Evolutionary conservation across 2,888 invertebrate species (phyloP), one percentile per base, ranked within the genome.

Genomic region (Eurytoma adleriae): DNA sequence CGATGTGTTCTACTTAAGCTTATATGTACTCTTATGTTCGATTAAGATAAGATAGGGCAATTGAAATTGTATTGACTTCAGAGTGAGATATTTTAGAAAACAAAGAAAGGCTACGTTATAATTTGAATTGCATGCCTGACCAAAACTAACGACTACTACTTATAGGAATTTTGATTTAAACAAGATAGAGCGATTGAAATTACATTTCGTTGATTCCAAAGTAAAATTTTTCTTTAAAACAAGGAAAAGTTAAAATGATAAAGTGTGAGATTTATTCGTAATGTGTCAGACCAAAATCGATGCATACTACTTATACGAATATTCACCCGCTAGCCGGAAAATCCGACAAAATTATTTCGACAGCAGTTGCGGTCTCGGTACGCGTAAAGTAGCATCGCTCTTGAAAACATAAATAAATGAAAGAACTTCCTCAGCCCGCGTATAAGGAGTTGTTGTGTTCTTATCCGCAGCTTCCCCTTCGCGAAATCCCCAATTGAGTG

Each of bases 401-500:
- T 54, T 16, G 27, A 7, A 67, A 24, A 13, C 18, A 4, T 54
- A 27, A 24, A 27, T 54, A 68, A 52, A 54, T 54, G 52, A 54
- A 52, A 20, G 54, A 68, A 16, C 52, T 50, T 57, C 18, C 20
- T 16, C 56, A 18, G 27, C 27, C 40, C 52, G 5, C 52, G 5
- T 16, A 48, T 24, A 69, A 66, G 52, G 66, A 75, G 66, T 75
- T 71, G 70, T 75, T 79, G 57, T 77, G 66, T 72, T 77, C 52
- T 73, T 27, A 24, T 61, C 24, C 66, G 7, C 7, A 52, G 68
- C 57, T 57, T 50, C 13, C 66, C 24, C 52, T 78, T 71, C 56
- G 64, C 77, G 52, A 78, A 78, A 74, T 70, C 74, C 61, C 67
- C 81, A 70, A 78, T 81, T 66, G 81, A 78, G 71, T 69, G 74